These are phyloP conservation scores for Lithophane socia DNA, from an alignment of 2,888 invertebrate species.

Conservation along the genomic window DNA sequence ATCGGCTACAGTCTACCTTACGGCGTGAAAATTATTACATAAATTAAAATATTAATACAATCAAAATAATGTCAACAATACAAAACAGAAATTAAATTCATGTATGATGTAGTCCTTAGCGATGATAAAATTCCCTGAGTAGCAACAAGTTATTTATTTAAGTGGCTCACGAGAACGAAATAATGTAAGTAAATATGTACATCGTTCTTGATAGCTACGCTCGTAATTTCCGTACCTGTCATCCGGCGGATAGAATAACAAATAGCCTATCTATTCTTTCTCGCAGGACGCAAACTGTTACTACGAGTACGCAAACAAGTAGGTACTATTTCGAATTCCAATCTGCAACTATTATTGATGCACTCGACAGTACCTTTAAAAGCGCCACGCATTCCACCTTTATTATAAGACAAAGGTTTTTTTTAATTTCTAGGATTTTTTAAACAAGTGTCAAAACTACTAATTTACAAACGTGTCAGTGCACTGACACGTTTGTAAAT, in stretches of 20 bases:
- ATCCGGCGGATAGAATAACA: slow-evolving; percentile 1
- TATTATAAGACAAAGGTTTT: no score
- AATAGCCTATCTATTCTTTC: slow-evolving; percentile 1
- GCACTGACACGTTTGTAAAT: no score
- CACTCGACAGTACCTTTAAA: neutral
- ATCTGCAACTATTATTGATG: slow-evolving; percentile 1
- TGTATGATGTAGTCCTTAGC: neutral
- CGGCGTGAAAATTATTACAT: no score
- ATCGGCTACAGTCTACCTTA: no score
- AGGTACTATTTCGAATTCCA: neutral
- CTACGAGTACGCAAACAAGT: no score
- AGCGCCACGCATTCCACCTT: no score
- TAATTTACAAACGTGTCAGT: no score
- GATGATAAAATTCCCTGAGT: neutral
- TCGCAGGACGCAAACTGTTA: slow-evolving; percentile 2
- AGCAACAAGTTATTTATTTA: neutral
- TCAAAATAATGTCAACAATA: no score
- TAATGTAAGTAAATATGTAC: slow-evolving; percentile 1
- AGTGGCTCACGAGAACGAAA: slow-evolving; percentile 5
- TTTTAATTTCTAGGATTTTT: no score
- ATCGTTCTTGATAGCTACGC: slow-evolving; percentile 15
- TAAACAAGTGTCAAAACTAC: no score
- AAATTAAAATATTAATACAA: no score
- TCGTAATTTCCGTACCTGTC: slow-evolving; percentile 34
- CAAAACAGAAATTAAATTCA: neutral